Conservation (phyloP, 1,140 invertebrate genomes). For the Drosophila subpulchrella region DNA sequence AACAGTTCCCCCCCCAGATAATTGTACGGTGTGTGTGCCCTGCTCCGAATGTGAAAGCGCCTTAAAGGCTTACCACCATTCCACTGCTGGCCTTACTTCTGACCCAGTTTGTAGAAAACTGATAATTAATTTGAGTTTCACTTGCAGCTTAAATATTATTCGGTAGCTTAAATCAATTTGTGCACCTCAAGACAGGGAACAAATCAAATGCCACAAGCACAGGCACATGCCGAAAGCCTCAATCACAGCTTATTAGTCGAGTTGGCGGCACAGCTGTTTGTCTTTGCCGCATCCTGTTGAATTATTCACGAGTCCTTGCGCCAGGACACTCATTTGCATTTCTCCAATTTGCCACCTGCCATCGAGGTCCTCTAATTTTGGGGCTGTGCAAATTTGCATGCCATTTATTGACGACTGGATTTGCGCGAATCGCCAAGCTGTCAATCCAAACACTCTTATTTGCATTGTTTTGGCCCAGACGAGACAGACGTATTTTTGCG, state of each 20-base stretch:
- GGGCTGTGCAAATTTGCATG: slow-evolving; percentile 59
- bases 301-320: slow-evolving; percentile 62
- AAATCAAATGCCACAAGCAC: slow-evolving; percentile 64
- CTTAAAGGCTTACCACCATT: slow-evolving; percentile 59
- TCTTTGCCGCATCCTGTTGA: slow-evolving; percentile 67
- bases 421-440: slow-evolving; percentile 48
- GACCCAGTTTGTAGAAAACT: slow-evolving; percentile 48
- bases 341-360: slow-evolving; percentile 63
- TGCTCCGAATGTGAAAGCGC: slow-evolving; percentile 71
- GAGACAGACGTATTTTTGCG: slow-evolving; percentile 4
- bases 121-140: slow-evolving; percentile 52
- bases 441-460: slow-evolving; percentile 58
- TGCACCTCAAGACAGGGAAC: slow-evolving; percentile 9
- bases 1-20: slow-evolving; percentile 64
- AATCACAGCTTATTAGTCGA: slow-evolving; percentile 72
- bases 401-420: slow-evolving; percentile 64
- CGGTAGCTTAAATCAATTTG: slow-evolving; percentile 33
- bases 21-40: slow-evolving; percentile 64
- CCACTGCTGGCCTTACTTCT: slow-evolving; percentile 38
- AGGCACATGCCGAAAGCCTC: slow-evolving; percentile 66
- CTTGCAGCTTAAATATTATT: slow-evolving; percentile 27
- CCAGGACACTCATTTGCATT: slow-evolving; percentile 65
- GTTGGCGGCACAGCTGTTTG: slow-evolving; percentile 58
- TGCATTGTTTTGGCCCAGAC: slow-evolving; percentile 46
- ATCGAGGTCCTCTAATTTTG: slow-evolving; percentile 25